phyloP scores from a whole-genome alignment of 2,113 vertebrate genomes.

The Cyrtonyx montezumae region DNA sequence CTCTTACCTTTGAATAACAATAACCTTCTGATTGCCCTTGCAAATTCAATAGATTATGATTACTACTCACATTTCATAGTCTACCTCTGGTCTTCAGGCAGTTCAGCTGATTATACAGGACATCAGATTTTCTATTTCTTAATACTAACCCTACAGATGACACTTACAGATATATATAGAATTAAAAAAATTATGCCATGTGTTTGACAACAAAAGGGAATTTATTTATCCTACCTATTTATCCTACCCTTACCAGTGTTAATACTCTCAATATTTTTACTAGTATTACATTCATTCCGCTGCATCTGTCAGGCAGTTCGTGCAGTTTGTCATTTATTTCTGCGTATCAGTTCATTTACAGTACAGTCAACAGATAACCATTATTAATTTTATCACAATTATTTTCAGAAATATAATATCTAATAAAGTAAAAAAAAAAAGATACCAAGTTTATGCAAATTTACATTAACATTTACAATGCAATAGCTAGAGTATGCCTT shows the following conservation, averaged over 20 bases:
- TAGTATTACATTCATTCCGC: not conserved
- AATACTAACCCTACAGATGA: not conserved
- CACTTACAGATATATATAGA: not conserved
- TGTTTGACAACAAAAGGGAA: not conserved
- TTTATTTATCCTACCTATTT: not conserved
- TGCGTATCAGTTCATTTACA: not conserved
- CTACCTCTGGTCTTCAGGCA: not conserved
- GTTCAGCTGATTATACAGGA: not conserved
- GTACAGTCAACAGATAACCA: not conserved
- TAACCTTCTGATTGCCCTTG: not conserved
- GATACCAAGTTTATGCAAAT: not conserved
- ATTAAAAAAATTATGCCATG: slow-evolving; percentile 2
- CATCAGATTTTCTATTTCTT: not conserved
- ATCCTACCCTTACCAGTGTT: not conserved
- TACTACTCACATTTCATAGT: not conserved
- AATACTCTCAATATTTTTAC: not conserved
- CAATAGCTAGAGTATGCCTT: not conserved
- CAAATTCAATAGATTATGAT: not conserved
- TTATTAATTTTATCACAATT: not conserved
- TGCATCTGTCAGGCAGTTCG: not conserved
- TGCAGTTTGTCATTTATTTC: not conserved
- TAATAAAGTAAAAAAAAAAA: not conserved
- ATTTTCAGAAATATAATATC: not conserved
- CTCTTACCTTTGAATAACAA: not conserved
- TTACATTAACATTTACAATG: not conserved